Evolutionary conservation across 2,113 vertebrate genomes (phyloP).

Genomic region (Corythornis madagascariensis): DNA sequence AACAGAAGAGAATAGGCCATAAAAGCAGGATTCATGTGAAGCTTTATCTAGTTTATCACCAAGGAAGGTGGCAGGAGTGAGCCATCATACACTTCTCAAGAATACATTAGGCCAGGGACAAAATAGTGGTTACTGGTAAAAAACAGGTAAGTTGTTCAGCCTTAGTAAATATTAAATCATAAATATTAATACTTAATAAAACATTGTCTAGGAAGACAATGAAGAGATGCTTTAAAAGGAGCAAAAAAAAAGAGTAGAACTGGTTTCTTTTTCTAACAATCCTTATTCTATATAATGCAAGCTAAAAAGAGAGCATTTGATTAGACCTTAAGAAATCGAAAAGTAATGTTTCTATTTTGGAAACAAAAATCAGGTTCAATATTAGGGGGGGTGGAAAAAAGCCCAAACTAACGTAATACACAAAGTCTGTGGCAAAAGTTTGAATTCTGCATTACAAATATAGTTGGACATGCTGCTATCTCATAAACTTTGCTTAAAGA

Average conservation of each 20-base stretch:
- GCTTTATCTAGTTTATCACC: slow-evolving; percentile 53
- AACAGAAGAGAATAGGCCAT: slow-evolving; percentile 43
- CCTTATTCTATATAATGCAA: not conserved
- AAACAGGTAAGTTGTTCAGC: not conserved
- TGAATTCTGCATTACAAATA: not conserved
- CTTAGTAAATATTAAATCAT: slow-evolving; percentile 17
- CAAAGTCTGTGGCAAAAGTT: not conserved
- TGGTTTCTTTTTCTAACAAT: not conserved
- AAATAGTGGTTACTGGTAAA: slow-evolving; percentile 13
- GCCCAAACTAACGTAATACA: not conserved
- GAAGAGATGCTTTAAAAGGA: not conserved
- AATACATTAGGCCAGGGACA: slow-evolving; percentile 3
- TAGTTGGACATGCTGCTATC: not conserved
- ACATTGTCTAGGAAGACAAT: not conserved
- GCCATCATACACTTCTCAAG: not conserved
- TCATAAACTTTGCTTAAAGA: not conserved
- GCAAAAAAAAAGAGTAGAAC: not conserved
- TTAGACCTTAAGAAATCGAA: not conserved
- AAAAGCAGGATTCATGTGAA: slow-evolving; percentile 62
- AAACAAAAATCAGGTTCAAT: not conserved
- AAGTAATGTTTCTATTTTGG: not conserved
- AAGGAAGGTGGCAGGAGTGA: slow-evolving; percentile 17
- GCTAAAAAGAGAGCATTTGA: not conserved
- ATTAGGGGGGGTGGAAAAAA: not conserved
- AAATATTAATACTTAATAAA: slow-evolving; percentile 15